Conservation (phyloP, 2,888 invertebrate species). For the Halictus quadricinctus region DNA sequence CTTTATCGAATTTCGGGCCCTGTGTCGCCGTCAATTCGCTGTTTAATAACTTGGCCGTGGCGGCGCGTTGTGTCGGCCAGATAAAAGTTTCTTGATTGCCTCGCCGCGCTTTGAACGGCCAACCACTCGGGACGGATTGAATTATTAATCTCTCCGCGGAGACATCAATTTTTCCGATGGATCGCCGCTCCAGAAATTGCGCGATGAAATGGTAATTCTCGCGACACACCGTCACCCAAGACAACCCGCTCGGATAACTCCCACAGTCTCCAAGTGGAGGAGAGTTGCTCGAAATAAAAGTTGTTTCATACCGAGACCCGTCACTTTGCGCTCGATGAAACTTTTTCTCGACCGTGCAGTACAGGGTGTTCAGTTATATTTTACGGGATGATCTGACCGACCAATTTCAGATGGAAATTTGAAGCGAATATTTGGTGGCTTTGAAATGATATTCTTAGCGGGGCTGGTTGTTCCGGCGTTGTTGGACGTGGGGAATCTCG, state of each 20-base stretch:
- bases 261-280: background rate
- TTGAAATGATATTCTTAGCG: no score
- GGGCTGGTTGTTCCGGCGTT: background rate
- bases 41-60: constrained; percentile 55
- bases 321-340: background rate
- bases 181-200: background rate
- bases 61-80: constrained; percentile 21
- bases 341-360: background rate
- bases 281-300: background rate
- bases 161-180: constrained; percentile 16
- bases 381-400: no score
- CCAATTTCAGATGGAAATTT: no score
- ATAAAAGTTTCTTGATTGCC: constrained; percentile 39
- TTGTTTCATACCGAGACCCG: background rate
- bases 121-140: constrained; percentile 14
- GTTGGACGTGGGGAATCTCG: background rate
- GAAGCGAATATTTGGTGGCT: no score
- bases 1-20: constrained; percentile 52
- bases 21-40: constrained; percentile 43
- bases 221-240: background rate
- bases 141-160: constrained; percentile 33
- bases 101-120: constrained; percentile 16
- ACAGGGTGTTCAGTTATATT: background rate
- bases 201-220: background rate
- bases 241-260: background rate